Conservation (phyloP, 2,888 invertebrate species). For the Latrodectus elegans region DNA sequence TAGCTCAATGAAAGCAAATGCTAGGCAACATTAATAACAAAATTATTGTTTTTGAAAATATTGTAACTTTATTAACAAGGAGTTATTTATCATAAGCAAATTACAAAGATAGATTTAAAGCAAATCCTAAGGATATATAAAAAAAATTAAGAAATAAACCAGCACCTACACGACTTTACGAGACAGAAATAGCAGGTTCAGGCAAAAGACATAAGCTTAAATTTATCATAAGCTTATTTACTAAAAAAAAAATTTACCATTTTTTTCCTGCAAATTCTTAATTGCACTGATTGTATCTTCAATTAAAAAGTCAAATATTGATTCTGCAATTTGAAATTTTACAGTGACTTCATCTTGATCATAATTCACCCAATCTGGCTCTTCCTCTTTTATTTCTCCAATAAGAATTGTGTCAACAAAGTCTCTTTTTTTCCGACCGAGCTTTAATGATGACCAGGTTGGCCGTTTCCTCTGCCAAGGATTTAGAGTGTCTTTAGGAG, state of each 20-base stretch:
- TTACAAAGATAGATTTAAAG: no score
- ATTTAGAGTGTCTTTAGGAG: neutral
- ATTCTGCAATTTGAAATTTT: conserved; percentile 79
- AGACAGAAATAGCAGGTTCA: no score
- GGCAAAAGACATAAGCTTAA: no score
- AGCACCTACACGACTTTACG: no score
- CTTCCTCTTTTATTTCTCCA: conserved; percentile 83
- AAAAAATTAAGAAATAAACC: no score
- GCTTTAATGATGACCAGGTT: conserved; percentile 78
- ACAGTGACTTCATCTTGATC: conserved; percentile 83
- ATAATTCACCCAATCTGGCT: conserved; percentile 84
- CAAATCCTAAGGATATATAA: no score
- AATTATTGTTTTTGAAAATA: no score
- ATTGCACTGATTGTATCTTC: conserved; percentile 76
- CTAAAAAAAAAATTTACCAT: conserved; percentile 8
- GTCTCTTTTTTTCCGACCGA: conserved; percentile 82
- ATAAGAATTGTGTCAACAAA: conserved; percentile 84
- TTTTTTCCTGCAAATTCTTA: conserved; percentile 62
- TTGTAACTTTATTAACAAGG: no score
- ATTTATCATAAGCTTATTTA: neutral
- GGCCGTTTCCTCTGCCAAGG: conserved; percentile 75
- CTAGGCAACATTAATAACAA: no score
- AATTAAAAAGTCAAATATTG: conserved; percentile 79
- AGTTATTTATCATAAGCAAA: no score
- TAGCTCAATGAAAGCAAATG: no score